Base-by-base conservation (phyloP, 2,797 vertebrate genomes). In the Hirundo rustica region DNA sequence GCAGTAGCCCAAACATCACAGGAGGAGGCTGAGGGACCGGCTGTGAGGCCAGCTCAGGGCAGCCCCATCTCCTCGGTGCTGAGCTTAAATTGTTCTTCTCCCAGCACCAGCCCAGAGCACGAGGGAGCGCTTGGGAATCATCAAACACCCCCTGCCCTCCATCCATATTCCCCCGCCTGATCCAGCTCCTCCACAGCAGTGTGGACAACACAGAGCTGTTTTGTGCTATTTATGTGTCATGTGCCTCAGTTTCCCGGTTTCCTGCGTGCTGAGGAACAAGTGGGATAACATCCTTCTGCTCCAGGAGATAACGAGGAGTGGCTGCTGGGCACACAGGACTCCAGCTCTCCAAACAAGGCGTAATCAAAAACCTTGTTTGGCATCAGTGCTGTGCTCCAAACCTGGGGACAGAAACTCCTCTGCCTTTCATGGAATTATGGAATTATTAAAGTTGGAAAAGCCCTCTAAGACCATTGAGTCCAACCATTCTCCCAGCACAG, bases 41-140 rank as follows among this genome's bases (percentile, higher is more conserved):
- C 85, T 85, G 64, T 58, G 91, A 93, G 80, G 70, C 68, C 61
- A 77, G 73, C 50, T 62, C 73, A 53, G 83, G 68, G 68, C 91
- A 86, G 65, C 53, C 45, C 27, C 53, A 60, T 47, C 30, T 88
- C 70, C 77, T 71, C 5, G 1, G 14, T 25, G 53, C 9, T 74
- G 47, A 40, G 57, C 10, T 70, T 38, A 4, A 77, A 74, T 57
- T 74, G 26, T 71, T 74, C 34, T 40, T 73, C n/a, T 83, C 44
- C n/a, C 76, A 83, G 91, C 51, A 21, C 13, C 55, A 36, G 42
- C 25, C 55, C 44, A 30, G 65, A 21, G 57, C 60, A 25, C 0
- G 2, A 25, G 44, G n/a, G 51, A 57, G 51, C 29, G 15, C 12
- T 11, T 51, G 65, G 38, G 45, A 34, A 71, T 40, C 20, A 45